A percentile compares a stretch with the other conserved stretches of the same genome.
Evolutionary conservation across 2,113 vertebrate species (phyloP).

Genomic region (Cynoglossus semilaevis): DNA sequence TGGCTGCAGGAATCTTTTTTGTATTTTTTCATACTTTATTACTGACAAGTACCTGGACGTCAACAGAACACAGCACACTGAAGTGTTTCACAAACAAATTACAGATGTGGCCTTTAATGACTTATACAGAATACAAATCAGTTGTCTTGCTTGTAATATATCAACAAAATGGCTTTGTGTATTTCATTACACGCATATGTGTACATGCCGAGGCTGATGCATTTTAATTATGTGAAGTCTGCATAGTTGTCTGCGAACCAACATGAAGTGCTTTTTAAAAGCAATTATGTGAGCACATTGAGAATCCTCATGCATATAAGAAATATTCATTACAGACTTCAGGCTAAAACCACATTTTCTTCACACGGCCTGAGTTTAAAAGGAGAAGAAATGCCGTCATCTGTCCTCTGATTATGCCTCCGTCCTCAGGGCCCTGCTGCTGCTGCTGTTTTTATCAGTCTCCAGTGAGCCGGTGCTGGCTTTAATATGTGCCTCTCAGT

Average conservation of each 20-base stretch:
- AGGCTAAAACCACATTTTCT: slow-evolving; percentile 8
- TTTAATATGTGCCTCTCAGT: slow-evolving; percentile 22
- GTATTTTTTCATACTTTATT: too few species aligned
- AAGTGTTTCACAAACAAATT: background rate
- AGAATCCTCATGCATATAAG: slow-evolving; percentile 14
- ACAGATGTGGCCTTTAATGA: background rate
- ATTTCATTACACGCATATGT: background rate
- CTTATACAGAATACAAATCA: background rate
- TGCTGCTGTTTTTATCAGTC: slow-evolving; percentile 20
- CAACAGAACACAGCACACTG: background rate
- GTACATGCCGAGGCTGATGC: slow-evolving; percentile 21
- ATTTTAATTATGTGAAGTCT: slow-evolving; percentile 7
- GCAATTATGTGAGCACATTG: background rate
- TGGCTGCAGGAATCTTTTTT: too few species aligned
- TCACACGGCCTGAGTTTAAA: slow-evolving; percentile 1
- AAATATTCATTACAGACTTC: slow-evolving; percentile 10
- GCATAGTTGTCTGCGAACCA: background rate
- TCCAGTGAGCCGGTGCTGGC: slow-evolving; percentile 5
- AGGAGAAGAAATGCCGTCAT: slow-evolving; percentile 9
- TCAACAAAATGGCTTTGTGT: background rate
- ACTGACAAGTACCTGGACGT: too few species aligned
- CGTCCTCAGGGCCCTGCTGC: slow-evolving; percentile 4
- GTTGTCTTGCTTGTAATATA: too few species aligned
- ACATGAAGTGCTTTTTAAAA: background rate
- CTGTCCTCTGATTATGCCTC: slow-evolving; percentile 12